These are phyloP conservation scores for Dolichopus griseipennis DNA, from an alignment of 2,888 invertebrate species.

Conservation along the genomic window DNA sequence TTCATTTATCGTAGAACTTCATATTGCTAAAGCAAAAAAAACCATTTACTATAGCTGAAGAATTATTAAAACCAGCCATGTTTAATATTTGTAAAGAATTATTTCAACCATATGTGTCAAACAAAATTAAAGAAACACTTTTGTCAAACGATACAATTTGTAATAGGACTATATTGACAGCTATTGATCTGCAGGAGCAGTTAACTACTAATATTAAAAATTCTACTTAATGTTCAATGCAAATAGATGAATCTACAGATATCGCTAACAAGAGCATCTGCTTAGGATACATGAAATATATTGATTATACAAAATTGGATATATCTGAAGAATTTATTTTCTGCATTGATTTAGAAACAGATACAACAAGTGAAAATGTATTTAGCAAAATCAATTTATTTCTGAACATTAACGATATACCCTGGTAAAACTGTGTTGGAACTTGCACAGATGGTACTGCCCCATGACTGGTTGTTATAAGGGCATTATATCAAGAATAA, in stretches of 20 bases:
- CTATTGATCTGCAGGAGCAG: slow-evolving; percentile 13
- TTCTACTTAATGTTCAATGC: slow-evolving; percentile 9
- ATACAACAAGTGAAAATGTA: slow-evolving; percentile 13
- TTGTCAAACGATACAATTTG: slow-evolving; percentile 14
- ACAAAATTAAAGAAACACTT: slow-evolving; percentile 13
- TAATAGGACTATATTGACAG: slow-evolving; percentile 12
- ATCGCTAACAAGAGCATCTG: slow-evolving; percentile 10
- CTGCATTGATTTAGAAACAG: slow-evolving; percentile 10
- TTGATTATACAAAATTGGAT: slow-evolving; percentile 13
- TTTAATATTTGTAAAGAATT: slow-evolving; percentile 14
- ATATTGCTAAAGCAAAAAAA: slow-evolving; percentile 14
- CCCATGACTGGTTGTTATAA: slow-evolving; percentile 11
- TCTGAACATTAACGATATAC: slow-evolving; percentile 10
- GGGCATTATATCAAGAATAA: slow-evolving; percentile 13
- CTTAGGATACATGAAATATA: slow-evolving; percentile 7
- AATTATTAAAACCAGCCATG: slow-evolving; percentile 14
- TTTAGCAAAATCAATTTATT: slow-evolving; percentile 14
- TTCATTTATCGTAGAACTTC: slow-evolving; percentile 9
- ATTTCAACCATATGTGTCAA: slow-evolving; percentile 10
- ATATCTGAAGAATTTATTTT: slow-evolving; percentile 13
- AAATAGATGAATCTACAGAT: slow-evolving; percentile 12
- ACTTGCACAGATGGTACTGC: slow-evolving; percentile 12
- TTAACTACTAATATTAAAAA: slow-evolving; percentile 13
- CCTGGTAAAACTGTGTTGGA: slow-evolving; percentile 12
- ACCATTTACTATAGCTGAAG: slow-evolving; percentile 14